Evolutionary conservation across 1,140 invertebrate genomes (phyloP).

Genomic region (Pogonognathellus flavescens): DNA sequence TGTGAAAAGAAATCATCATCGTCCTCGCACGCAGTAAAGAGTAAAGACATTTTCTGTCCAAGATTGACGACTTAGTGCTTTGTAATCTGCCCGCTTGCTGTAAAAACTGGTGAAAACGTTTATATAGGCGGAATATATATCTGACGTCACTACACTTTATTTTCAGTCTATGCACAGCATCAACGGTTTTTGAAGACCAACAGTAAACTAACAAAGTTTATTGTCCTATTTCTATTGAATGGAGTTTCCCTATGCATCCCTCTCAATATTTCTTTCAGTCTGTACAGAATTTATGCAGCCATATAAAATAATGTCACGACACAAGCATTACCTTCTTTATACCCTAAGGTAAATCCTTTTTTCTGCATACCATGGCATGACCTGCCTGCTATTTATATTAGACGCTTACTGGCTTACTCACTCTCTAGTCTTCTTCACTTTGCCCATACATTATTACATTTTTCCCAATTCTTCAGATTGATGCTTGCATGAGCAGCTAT

Average conservation of each 20-base stretch:
- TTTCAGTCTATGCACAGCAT: not conserved
- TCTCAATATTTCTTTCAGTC: constrained; percentile 19
- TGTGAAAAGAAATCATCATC: too few relatives aligned
- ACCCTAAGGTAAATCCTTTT: not conserved
- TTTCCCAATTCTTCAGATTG: too few relatives aligned
- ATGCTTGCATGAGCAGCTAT: too few relatives aligned
- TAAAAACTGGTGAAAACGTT: constrained; percentile 23
- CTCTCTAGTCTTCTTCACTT: too few relatives aligned
- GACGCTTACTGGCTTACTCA: too few relatives aligned
- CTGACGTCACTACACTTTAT: not conserved
- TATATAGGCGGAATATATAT: not conserved
- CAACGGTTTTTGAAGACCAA: not conserved
- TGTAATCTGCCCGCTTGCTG: not conserved
- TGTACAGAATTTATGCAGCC: constrained; percentile 21
- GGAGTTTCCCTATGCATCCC: constrained; percentile 1
- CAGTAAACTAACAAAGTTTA: constrained; percentile 23
- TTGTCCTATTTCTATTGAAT: constrained; percentile 40
- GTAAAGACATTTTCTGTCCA: not conserved
- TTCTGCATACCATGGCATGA: too few relatives aligned
- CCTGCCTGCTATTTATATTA: too few relatives aligned
- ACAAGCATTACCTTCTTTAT: not conserved
- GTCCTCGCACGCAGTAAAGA: too few relatives aligned
- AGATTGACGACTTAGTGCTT: not conserved
- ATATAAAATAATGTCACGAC: constrained; percentile 31
- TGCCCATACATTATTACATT: too few relatives aligned